Evolutionary conservation across 2,113 vertebrate genomes (phyloP).

Genomic region (Otus sunia): DNA sequence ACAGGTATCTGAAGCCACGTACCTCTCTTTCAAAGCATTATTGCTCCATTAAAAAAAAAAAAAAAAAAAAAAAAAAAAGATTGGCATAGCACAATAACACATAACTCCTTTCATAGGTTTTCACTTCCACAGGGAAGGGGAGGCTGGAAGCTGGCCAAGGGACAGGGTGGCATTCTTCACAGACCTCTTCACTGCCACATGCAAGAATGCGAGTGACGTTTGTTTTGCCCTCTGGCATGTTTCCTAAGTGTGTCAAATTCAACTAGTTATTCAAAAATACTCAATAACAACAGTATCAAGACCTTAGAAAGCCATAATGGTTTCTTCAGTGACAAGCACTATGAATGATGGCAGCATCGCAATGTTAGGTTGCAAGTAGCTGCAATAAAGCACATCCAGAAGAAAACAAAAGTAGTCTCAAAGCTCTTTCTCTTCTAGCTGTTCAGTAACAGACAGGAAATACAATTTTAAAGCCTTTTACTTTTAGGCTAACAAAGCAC

Average conservation of each 20-base stretch:
- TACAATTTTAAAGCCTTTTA: not conserved
- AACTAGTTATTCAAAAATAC: constrained; percentile 12
- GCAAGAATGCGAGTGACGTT: not conserved
- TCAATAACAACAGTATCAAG: not conserved
- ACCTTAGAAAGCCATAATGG: not conserved
- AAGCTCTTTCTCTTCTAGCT: not conserved
- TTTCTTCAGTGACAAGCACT: not conserved
- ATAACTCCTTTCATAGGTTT: not conserved
- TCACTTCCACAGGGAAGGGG: not conserved
- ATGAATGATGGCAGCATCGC: not conserved
- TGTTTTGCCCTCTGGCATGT: not conserved
- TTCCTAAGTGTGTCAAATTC: not conserved
- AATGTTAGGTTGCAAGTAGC: not conserved
- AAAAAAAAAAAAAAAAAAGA: not conserved
- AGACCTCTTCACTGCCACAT: not conserved
- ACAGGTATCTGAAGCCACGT: not conserved
- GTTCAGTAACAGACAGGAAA: not conserved
- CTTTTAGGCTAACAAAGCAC: not conserved
- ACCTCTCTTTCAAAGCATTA: not conserved
- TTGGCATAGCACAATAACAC: not conserved
- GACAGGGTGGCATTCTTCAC: not conserved
- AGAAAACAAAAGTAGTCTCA: not conserved
- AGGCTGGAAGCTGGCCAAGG: not conserved
- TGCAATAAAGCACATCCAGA: not conserved
- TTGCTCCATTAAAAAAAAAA: not conserved